Percentiles rank a stretch among this genome's conserved stretches.
Conservation (phyloP, 2,797 vertebrate species). For the Malurus leucopterus region DNA sequence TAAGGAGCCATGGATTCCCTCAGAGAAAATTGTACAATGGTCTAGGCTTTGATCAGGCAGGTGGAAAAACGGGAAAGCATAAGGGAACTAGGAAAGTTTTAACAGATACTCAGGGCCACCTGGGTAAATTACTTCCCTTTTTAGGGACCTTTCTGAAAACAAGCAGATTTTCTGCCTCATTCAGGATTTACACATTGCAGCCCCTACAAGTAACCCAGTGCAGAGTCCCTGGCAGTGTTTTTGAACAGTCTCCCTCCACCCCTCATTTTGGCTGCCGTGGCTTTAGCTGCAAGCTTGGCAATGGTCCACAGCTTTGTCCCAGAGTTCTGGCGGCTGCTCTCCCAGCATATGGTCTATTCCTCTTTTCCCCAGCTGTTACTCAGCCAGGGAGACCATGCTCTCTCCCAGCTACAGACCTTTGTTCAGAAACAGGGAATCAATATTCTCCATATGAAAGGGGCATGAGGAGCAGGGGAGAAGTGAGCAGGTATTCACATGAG, state of each 20-base stretch:
- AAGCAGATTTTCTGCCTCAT: not conserved
- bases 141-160: not conserved
- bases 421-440: not conserved
- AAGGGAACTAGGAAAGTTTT: not conserved
- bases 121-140: not conserved
- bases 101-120: not conserved
- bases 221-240: not conserved
- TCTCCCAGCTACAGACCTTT: not conserved
- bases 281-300: slow-evolving; percentile 21
- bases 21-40: not conserved
- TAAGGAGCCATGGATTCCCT: not conserved
- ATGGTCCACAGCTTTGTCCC: slow-evolving; percentile 27
- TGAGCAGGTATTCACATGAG: not conserved
- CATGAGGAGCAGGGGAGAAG: not conserved
- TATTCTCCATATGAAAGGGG: slow-evolving; percentile 6
- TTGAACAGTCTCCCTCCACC: not conserved
- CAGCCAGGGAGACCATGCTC: not conserved
- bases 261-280: not conserved
- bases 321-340: not conserved
- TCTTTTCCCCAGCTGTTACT: slow-evolving; percentile 30
- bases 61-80: not conserved
- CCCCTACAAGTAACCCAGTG: not conserved
- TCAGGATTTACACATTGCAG: not conserved
- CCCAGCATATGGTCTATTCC: slow-evolving; percentile 34
- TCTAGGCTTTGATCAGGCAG: not conserved